phyloP scores from a whole-genome alignment of 2,888 invertebrate genomes.

The Volucella inflata region DNA sequence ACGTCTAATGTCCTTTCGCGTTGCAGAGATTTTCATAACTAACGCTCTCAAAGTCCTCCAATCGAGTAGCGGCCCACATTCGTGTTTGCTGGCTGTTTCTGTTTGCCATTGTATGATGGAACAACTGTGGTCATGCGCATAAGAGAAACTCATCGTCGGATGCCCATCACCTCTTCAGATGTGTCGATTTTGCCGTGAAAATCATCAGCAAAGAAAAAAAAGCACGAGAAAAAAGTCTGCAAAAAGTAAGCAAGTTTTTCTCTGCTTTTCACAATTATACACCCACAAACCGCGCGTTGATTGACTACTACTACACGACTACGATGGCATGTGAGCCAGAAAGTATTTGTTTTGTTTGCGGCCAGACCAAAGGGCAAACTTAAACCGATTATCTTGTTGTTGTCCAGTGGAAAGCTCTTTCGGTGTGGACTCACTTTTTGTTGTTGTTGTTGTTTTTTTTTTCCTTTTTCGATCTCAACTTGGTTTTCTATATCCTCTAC shows the following conservation, averaged over 20 bases:
- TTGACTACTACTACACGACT: conserved; percentile 60
- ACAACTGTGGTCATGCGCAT: conserved; percentile 60
- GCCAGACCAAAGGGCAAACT: conserved; percentile 74
- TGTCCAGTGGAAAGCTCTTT: conserved; percentile 71
- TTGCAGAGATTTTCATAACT: conserved; percentile 22
- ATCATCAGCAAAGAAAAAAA: conserved; percentile 34
- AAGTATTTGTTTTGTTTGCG: conserved; percentile 75
- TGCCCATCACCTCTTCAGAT: neutral
- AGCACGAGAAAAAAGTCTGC: conserved; percentile 8
- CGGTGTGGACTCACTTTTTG: conserved; percentile 40
- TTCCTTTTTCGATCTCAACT: neutral
- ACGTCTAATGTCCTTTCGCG: conserved; percentile 17
- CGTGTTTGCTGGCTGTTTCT: neutral
- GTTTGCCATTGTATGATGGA: conserved; percentile 42
- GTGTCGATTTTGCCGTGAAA: conserved; percentile 57
- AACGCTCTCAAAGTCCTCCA: conserved; percentile 41
- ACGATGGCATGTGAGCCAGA: conserved; percentile 66
- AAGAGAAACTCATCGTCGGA: neutral
- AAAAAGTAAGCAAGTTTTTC: conserved; percentile 41
- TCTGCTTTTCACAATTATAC: conserved; percentile 66
- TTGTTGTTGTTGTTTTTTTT: conserved; percentile 9
- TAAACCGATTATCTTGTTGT: conserved; percentile 75
- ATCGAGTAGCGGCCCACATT: conserved; percentile 52
- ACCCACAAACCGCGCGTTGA: conserved; percentile 72
- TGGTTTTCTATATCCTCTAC: conserved; percentile 14